Base-by-base conservation (phyloP, 2,797 vertebrate genomes). In the Xiphophorus birchmanni region DNA sequence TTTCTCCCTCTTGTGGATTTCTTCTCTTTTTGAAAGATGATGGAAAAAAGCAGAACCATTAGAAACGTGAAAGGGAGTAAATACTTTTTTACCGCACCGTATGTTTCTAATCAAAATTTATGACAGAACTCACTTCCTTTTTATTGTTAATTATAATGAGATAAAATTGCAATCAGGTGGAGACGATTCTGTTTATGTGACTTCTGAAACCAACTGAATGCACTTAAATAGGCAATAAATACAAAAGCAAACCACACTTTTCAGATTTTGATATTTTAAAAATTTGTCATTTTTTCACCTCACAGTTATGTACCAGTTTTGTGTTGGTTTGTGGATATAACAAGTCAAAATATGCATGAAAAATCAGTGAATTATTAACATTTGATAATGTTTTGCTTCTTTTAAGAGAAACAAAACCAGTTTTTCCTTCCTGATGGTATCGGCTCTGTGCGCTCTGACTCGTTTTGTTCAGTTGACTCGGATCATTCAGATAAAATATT, bases 401-500 rank as follows among this genome's bases (percentile, higher is more conserved):
- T 11, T 58, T 58, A 2, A 58, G 26, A 58, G 23, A n/a, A 58
- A n/a, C 10, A 56, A 58, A 60, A 5, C 5, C 58, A 60, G 58
- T 32, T 52, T 52, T 23, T 37, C 2, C 65, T 40, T 42, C 10
- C 65, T 23, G 17, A 42, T 12, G 65, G 7, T 10, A 3, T 67
- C 63, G 37, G 1, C 37, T 42, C 37, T 69, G 4, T 23, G 17
- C 4, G 12, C 5, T 37, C 32, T 21, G 18, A 40, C n/a, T 9
- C 11, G 18, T 40, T 23, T 40, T 0, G 15, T 58, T 45, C 3
- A 73, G 75, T 60, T 65, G 48, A 78, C 32, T 32, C n/a, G 44
- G 72, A 76, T 89, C 60, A 21, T 0, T 50, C 44, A 60, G 80
- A 85, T 78, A 26, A 77, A 21, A 72, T 35, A 0, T 45, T 23